phyloP scores from a whole-genome alignment of 1,140 invertebrate species.

The Ectropis grisescens region DNA sequence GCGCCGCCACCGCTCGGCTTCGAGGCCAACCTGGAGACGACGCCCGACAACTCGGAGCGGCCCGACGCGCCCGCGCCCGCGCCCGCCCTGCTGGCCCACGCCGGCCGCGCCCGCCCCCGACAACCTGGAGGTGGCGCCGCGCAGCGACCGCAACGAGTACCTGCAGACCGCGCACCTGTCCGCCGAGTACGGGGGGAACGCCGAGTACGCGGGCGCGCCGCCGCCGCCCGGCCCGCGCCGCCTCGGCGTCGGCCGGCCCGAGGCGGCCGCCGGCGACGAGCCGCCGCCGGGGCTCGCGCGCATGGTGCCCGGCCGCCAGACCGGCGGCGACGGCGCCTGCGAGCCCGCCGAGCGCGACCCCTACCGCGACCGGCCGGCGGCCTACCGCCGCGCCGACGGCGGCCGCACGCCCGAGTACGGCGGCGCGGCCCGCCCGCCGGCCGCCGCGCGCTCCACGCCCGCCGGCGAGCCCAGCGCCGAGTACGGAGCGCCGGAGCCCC shows the following conservation, averaged over 20 bases:
- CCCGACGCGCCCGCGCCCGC: constrained; percentile 69
- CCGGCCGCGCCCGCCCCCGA: constrained; percentile 50
- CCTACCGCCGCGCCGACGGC: constrained; percentile 29
- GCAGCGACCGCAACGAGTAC: constrained; percentile 79
- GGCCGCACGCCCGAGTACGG: constrained; percentile 39
- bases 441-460: constrained; percentile 44
- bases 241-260: constrained; percentile 76
- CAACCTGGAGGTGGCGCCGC: constrained; percentile 73
- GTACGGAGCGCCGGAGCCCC: constrained; percentile 29
- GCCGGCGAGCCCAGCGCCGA: constrained; percentile 25
- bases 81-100: constrained; percentile 21
- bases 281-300: constrained; percentile 70
- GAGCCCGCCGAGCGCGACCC: constrained; percentile 46
- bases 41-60: constrained; percentile 76
- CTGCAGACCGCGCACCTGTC: constrained; percentile 79
- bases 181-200: constrained; percentile 65
- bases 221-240: constrained; percentile 74
- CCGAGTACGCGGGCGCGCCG: constrained; percentile 56
- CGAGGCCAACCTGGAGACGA: constrained; percentile 72
- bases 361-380: constrained; percentile 62
- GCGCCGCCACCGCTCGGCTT: constrained; percentile 39
- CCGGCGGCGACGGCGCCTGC: constrained; percentile 40
- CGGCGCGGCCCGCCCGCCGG: constrained; percentile 45
- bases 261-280: constrained; percentile 67
- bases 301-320: constrained; percentile 72